phyloP scores from a whole-genome alignment of 2,113 vertebrate genomes.

The Tyto alba region DNA sequence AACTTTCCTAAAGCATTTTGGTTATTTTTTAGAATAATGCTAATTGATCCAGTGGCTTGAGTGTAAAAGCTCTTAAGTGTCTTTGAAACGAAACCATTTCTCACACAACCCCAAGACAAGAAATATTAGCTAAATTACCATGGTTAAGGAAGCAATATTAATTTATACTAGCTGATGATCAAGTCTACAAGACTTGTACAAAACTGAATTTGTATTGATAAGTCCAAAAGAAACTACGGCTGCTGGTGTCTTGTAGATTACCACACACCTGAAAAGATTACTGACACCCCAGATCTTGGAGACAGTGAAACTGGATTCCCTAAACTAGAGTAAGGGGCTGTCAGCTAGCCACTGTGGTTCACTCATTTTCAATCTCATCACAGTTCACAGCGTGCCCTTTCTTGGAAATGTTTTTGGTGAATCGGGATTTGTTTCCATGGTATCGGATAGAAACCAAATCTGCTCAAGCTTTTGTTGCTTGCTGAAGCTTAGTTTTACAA shows the following conservation, averaged over 20 bases:
- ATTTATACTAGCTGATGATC: neutral
- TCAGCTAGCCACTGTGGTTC: neutral
- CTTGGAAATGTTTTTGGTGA: neutral
- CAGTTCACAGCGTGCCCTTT: neutral
- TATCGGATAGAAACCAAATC: neutral
- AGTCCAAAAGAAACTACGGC: neutral
- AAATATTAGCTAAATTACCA: neutral
- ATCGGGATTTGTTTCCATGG: conserved; percentile 22
- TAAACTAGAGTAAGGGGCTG: neutral
- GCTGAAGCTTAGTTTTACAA: conserved; percentile 1
- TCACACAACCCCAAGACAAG: neutral
- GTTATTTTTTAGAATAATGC: neutral
- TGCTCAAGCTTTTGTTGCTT: neutral
- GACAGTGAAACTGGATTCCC: neutral
- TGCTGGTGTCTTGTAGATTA: neutral
- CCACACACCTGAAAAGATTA: neutral
- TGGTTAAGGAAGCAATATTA: neutral
- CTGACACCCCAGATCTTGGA: neutral
- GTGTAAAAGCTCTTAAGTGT: neutral
- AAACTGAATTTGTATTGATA: neutral
- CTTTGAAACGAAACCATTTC: neutral
- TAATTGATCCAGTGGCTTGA: neutral
- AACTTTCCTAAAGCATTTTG: neutral
- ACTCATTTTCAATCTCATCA: neutral
- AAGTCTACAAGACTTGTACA: neutral